Conservation (phyloP, 2,797 vertebrate species). For the Macrochelys suwanniensis region DNA sequence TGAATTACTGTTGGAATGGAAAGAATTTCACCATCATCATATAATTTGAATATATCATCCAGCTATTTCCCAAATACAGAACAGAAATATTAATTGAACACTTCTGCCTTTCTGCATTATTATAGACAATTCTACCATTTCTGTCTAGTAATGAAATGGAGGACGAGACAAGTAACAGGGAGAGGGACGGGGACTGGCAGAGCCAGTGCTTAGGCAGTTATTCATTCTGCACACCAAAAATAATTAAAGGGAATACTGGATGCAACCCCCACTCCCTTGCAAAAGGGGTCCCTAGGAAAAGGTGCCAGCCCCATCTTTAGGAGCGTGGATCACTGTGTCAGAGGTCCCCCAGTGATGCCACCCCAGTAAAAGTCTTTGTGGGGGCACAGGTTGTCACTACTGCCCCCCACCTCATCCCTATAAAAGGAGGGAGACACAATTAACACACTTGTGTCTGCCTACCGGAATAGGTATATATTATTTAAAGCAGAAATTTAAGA, state of each 20-base stretch:
- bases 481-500: too few relatives aligned
- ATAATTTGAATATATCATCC: not conserved
- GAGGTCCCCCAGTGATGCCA: not conserved
- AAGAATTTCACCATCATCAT: not conserved
- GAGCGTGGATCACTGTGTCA: too few relatives aligned
- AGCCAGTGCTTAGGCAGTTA: not conserved
- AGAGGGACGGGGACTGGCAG: conserved; percentile 39
- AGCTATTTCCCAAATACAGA: not conserved
- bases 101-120: conserved; percentile 1
- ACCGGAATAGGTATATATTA: too few relatives aligned
- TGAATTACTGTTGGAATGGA: conserved; percentile 13
- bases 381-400: too few relatives aligned
- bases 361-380: not conserved
- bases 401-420: too few relatives aligned
- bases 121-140: conserved; percentile 19
- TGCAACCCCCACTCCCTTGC: not conserved
- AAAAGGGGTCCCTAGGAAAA: not conserved
- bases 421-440: too few relatives aligned
- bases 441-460: too few relatives aligned
- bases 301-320: too few relatives aligned
- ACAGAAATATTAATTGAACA: not conserved
- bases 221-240: not conserved
- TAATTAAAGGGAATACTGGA: not conserved
- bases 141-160: not conserved
- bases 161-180: conserved; percentile 15